Percentiles rank a stretch among this genome's conserved stretches.
phyloP scores from a whole-genome alignment of 2,797 vertebrate species.

The Ciconia nigra region DNA sequence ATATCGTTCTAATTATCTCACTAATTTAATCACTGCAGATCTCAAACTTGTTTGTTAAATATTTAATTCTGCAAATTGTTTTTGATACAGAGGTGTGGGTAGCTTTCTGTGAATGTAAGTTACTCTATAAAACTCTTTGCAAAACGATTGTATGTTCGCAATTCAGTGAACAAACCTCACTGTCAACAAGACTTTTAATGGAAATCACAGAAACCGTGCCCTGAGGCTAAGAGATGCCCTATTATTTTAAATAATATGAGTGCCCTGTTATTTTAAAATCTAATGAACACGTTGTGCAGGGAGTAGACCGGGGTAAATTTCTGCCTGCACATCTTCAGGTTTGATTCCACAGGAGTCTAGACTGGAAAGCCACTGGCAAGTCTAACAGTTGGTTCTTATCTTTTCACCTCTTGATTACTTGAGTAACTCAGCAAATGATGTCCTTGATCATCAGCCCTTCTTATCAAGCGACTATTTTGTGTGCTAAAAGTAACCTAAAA shows the following conservation, averaged over 20 bases:
- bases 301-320: background rate
- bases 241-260: background rate
- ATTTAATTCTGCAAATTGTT: conserved; percentile 25
- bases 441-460: background rate
- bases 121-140: background rate
- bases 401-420: background rate
- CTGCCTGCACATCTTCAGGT: background rate
- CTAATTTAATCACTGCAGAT: conserved; percentile 52
- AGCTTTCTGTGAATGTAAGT: background rate
- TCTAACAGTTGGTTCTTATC: background rate
- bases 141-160: background rate
- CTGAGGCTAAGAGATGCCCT: background rate
- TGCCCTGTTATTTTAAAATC: conserved; percentile 14
- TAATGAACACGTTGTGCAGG: background rate
- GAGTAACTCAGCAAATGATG: background rate
- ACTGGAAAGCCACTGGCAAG: background rate
- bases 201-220: background rate
- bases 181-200: background rate
- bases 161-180: background rate
- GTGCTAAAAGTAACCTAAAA: background rate
- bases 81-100: conserved; percentile 1
- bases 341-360: background rate
- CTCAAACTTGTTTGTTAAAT: conserved; percentile 49
- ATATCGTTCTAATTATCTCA: conserved; percentile 54
- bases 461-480: background rate